Percentiles rank a stretch among this genome's conserved stretches.
phyloP scores from a whole-genome alignment of 2,797 vertebrate genomes.

The Eulemur coronatus region DNA sequence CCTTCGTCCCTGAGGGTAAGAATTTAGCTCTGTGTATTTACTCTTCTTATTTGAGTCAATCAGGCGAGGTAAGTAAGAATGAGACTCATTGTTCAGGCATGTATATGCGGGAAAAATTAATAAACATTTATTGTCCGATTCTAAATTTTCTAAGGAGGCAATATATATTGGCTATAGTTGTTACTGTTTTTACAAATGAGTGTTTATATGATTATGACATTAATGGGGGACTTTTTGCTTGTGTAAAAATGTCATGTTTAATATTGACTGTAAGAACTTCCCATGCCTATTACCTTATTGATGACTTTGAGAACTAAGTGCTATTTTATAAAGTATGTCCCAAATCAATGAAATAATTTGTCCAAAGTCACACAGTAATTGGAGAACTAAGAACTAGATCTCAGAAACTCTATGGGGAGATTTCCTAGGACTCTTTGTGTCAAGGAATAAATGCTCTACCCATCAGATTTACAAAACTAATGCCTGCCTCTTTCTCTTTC shows the following conservation, averaged over 20 bases:
- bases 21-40: background rate
- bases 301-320: background rate
- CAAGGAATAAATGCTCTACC: background rate
- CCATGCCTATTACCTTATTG: background rate
- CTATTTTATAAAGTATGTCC: background rate
- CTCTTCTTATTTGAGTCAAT: background rate
- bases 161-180: background rate
- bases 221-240: background rate
- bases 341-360: background rate
- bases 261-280: background rate
- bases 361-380: background rate
- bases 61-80: background rate
- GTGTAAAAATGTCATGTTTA: constrained; percentile 1
- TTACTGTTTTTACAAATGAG: constrained; percentile 1
- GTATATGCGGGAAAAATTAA: background rate
- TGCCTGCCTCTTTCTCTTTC: background rate
- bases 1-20: background rate
- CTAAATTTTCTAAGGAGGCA: background rate
- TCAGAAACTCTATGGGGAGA: background rate
- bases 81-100: background rate
- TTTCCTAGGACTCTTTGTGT: background rate
- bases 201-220: background rate
- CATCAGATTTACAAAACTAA: background rate
- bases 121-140: background rate
- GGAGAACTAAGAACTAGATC: background rate